Evolutionary conservation across 2,888 invertebrate genomes (phyloP).

Genomic region (Leptinotarsa tumamoca): DNA sequence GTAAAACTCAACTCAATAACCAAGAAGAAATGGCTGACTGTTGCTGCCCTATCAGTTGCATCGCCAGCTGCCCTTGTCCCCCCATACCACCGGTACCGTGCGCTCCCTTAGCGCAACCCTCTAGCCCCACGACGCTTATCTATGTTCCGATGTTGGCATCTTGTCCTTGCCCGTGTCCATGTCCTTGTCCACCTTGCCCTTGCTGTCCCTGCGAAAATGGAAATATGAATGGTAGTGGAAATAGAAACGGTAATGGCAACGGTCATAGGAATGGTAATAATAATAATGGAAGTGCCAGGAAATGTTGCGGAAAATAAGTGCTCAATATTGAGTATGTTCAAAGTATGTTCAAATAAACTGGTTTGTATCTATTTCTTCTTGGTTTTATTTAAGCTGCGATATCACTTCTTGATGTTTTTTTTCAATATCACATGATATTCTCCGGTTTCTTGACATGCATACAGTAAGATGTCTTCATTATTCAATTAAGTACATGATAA

Average conservation of each 20-base stretch:
- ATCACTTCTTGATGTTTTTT: not conserved
- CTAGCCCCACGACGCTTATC: constrained; percentile 45
- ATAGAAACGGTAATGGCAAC: not conserved
- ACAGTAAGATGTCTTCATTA: no score
- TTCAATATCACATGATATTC: no score
- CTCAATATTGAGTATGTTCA: not conserved
- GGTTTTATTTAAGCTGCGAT: not conserved
- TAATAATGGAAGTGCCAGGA: constrained; percentile 13
- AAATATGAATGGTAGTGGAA: constrained; percentile 17
- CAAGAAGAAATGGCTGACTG: constrained; percentile 41
- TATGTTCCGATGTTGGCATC: constrained; percentile 48
- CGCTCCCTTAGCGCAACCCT: constrained; percentile 49
- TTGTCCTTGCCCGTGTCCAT: constrained; percentile 45
- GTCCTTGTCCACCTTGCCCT: constrained; percentile 34
- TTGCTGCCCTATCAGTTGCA: constrained; percentile 44
- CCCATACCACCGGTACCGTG: constrained; percentile 45
- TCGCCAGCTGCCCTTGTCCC: constrained; percentile 45
- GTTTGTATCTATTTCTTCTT: not conserved
- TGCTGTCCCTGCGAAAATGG: constrained; percentile 31
- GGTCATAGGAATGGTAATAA: constrained; percentile 19
- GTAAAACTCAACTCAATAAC: constrained; percentile 28
- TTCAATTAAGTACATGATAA: no score
- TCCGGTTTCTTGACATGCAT: no score
- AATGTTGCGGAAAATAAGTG: constrained; percentile 13
- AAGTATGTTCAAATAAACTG: not conserved